Conservation (phyloP, 2,113 vertebrate species). For the Rutilus rutilus region DNA sequence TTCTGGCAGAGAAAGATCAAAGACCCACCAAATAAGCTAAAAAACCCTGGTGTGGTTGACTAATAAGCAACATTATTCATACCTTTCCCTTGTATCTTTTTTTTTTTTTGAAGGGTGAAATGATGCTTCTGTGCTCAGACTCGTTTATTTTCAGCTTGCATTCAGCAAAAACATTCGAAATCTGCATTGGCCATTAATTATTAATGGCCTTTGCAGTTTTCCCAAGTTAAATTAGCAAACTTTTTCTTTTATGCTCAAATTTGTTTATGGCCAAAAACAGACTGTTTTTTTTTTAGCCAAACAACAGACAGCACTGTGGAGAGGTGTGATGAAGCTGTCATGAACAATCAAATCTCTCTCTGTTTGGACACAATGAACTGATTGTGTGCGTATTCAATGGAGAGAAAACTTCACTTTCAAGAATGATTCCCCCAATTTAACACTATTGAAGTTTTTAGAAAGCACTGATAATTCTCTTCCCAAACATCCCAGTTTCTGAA, state of each 20-base stretch:
- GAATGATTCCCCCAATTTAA: neutral
- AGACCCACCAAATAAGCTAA: neutral
- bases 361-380: slow-evolving; percentile 1
- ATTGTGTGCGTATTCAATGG: neutral
- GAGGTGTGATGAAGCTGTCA: slow-evolving; percentile 22
- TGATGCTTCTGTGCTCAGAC: neutral
- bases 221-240: slow-evolving; percentile 47
- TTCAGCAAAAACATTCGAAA: slow-evolving; percentile 14
- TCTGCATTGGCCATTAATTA: slow-evolving; percentile 50
- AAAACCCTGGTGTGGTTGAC: neutral
- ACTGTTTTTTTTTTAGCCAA: neutral
- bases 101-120: slow-evolving; percentile 16
- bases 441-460: neutral
- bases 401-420: slow-evolving; percentile 8
- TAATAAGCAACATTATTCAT: slow-evolving; percentile 42
- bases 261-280: slow-evolving; percentile 10
- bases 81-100: neutral
- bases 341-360: slow-evolving; percentile 11
- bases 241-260: slow-evolving; percentile 18
- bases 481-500: slow-evolving; percentile 16
- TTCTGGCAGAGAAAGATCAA: slow-evolving; percentile 34
- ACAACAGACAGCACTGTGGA: neutral
- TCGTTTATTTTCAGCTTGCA: slow-evolving; percentile 29
- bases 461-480: slow-evolving; percentile 1
- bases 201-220: slow-evolving; percentile 48